Base-by-base conservation (phyloP, 1,140 invertebrate species). In the Mercenaria mercenaria region DNA sequence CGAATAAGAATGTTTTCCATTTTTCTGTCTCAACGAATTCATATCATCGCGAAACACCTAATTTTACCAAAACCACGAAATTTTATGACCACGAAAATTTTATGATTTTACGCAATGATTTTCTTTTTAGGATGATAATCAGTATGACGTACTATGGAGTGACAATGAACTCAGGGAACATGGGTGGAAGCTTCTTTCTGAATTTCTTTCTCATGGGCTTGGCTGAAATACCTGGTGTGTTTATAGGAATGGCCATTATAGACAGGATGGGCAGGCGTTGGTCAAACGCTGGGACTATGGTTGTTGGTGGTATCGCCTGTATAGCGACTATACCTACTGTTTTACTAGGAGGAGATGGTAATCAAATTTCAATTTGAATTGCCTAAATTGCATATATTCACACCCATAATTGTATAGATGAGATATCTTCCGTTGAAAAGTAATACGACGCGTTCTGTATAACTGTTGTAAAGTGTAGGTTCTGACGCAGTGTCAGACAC, bases 221-320 rank as follows among this genome's bases (percentile, higher is more conserved):
- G 2, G 98, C 98, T 0, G 98, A 98, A 96, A 96, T 98, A 89
- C 97, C 98, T 0, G 97, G 97, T 2, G 39, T 82, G 1, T 43
- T 82, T 67, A 50, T 74, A 13, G 82, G 41, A 10, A 69, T 85
- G 82, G 41, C 32, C 8, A 72, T 95, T n/a, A 61, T 95, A 32
- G 92, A 93, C 69, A 77, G 91, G 81, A 50, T 91, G 10, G 94
- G 94, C 8, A 77, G 94, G 18, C 92, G 93, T 13, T 82, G 89
- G 29, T 86, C 93, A 13, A 93, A 94, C 76, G 92, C 92, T 84
- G 69, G 83, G 15, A 85, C 80, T 13, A 94, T 95, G 94, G 67
- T 95, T 3, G 59, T 93, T 4, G 93, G 92, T 1, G 94, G 94
- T 11, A 52, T 93, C 1, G 92, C 93, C 1, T 95, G 94, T 79